A percentile compares a stretch with the other conserved stretches of the same genome.
Conservation (phyloP, 1,140 invertebrate species). For the Lucilia sericata region DNA sequence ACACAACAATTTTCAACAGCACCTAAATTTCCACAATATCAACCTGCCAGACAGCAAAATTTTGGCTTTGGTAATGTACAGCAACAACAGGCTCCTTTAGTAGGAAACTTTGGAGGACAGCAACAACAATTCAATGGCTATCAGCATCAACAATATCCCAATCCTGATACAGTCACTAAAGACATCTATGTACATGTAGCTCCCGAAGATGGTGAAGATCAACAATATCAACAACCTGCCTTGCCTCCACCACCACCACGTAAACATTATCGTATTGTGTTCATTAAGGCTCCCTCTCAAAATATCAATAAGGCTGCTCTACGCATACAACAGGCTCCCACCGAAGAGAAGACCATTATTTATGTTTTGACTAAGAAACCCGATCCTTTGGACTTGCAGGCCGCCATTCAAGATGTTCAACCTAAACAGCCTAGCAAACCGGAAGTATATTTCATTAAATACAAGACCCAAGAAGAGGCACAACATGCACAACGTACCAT, state of each 20-base stretch:
- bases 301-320: slow-evolving; percentile 74
- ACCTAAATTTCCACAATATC: slow-evolving; percentile 49
- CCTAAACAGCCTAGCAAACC: slow-evolving; percentile 78
- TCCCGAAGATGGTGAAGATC: slow-evolving; percentile 55
- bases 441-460: slow-evolving; percentile 81
- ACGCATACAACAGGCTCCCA: slow-evolving; percentile 73
- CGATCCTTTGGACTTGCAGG: slow-evolving; percentile 71
- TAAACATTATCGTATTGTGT: slow-evolving; percentile 89
- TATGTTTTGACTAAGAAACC: slow-evolving; percentile 87
- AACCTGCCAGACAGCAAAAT: slow-evolving; percentile 38
- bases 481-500: slow-evolving; percentile 66
- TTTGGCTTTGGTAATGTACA: neutral
- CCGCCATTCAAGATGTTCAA: slow-evolving; percentile 71
- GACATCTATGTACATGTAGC: slow-evolving; percentile 66
- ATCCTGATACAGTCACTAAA: slow-evolving; percentile 57
- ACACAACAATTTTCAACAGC: slow-evolving; percentile 37
- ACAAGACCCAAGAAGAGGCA: slow-evolving; percentile 76
- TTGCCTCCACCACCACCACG: slow-evolving; percentile 70
- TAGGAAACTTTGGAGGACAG: slow-evolving; percentile 45
- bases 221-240: slow-evolving; percentile 50
- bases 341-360: slow-evolving; percentile 87
- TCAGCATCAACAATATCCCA: slow-evolving; percentile 44
- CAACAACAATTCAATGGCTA: slow-evolving; percentile 42
- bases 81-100: slow-evolving; percentile 42
- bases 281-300: slow-evolving; percentile 84